A percentile compares a stretch with the other conserved stretches of the same genome.
These are phyloP conservation scores for Sphecodes monilicornis DNA, from an alignment of 2,888 invertebrate species.

Conservation along the genomic window DNA sequence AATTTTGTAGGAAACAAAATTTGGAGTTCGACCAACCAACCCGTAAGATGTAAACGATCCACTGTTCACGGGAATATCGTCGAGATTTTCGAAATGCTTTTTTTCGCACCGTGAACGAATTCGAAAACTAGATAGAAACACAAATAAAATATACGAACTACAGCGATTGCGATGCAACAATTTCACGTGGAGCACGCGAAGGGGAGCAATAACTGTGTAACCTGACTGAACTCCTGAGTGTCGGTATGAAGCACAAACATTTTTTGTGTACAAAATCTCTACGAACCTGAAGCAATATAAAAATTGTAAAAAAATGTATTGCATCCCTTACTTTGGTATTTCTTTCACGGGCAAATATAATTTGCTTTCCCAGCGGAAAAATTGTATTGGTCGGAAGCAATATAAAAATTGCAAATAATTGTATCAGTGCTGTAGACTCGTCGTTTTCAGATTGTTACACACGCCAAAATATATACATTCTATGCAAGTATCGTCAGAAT, in stretches of 20 bases:
- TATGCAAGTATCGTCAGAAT: no score
- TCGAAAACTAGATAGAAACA: background rate
- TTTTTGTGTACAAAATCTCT: background rate
- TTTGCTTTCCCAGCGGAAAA: background rate
- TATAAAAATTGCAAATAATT: background rate
- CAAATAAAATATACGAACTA: background rate
- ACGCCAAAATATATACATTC: background rate
- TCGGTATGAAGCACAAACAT: background rate
- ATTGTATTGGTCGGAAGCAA: background rate
- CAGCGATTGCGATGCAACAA: background rate
- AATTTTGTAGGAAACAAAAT: no score
- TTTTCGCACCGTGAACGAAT: background rate
- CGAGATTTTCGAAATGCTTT: background rate
- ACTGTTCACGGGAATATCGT: background rate
- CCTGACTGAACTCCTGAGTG: background rate
- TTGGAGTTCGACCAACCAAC: no score
- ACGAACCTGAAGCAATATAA: background rate
- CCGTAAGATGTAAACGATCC: no score
- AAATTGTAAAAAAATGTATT: background rate
- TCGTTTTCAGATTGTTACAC: background rate
- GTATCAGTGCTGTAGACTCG: background rate
- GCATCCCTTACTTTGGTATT: background rate
- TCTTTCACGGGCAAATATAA: background rate
- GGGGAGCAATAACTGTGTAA: background rate
- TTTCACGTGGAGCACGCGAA: background rate